These are phyloP conservation scores for Phylloscopus whistleri DNA, from an alignment of 2,113 vertebrate genomes.

Conservation along the genomic window DNA sequence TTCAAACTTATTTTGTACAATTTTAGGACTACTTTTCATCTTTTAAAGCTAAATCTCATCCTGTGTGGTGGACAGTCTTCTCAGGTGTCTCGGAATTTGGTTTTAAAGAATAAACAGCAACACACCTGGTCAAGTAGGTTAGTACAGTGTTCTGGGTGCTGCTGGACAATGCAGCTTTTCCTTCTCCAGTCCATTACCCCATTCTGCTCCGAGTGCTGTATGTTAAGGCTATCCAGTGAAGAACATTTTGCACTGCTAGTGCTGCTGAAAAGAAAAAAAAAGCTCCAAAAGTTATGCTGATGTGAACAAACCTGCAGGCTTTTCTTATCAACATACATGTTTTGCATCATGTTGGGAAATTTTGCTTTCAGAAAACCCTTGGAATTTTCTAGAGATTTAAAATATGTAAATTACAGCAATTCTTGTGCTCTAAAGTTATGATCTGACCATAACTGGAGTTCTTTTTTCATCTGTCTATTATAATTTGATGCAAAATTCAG, in stretches of 20 bases:
- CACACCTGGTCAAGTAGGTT: constrained; percentile 77
- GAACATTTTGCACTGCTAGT: constrained; percentile 73
- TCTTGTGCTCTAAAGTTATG: neutral
- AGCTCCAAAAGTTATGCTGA: neutral
- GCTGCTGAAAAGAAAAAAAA: constrained; percentile 34
- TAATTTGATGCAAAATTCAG: neutral
- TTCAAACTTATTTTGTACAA: neutral
- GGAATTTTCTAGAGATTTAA: neutral
- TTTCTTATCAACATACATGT: neutral
- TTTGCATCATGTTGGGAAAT: neutral
- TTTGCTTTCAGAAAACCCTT: neutral
- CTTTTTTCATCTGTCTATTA: neutral
- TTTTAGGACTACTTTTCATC: neutral
- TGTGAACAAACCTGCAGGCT: neutral
- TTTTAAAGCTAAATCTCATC: neutral
- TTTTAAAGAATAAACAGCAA: neutral
- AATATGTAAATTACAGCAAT: neutral
- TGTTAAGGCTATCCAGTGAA: constrained; percentile 72
- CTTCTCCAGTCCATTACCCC: constrained; percentile 83
- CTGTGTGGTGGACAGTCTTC: neutral
- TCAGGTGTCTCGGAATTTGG: neutral
- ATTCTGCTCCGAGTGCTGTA: constrained; percentile 78
- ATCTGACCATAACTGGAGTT: neutral
- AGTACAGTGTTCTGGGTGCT: constrained; percentile 71
- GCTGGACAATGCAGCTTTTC: constrained; percentile 69